Evolutionary conservation across 2,888 invertebrate genomes (phyloP), one percentile per base, ranked within the genome.

Genomic region (Synergus gifuensis): DNA sequence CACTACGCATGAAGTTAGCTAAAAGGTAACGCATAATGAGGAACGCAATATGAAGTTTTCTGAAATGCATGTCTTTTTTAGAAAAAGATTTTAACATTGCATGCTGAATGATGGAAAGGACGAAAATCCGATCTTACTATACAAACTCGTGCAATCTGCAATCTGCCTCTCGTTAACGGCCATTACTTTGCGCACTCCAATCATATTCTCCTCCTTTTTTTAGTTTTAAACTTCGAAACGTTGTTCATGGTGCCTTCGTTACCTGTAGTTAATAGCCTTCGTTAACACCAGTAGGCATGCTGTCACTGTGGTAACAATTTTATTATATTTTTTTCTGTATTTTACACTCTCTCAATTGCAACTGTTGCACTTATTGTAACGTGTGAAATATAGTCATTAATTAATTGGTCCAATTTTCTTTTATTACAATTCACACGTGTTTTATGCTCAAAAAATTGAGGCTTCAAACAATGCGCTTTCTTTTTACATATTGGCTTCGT

Each of bases 251-350:
- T 36, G 28, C 69, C 54, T 73, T 73, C 69, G 69, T 73, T 76
- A 79, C 62, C 42, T 78, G 63, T 80, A 84, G 83, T 86, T 83
- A 85, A 86, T 83, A 81, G 80, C 79, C 85, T 85, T 86, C 83
- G 86, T 86, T 86, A 85, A 79, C 80, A 28, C 16, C 22, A 12
- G 46, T 44, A 69, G 67, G 67, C 44, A 44, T 46, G 12, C 67
- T 69, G 28, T 69, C 67, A 69, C 46, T 69, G 67, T 69, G 46
- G 46, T 28, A 69, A 69, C 67, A 69, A 46, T 22, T 69, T 44
- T 66, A 9, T 11, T 66, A 18, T 40, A 66, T 44, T 44, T 66
- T 44, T 28, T 22, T 49, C 16, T 63, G 28, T 58, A 58, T 36
- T 36, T 63, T 3, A 14, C 36, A 36, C 28, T 16, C 63, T 69